Percentiles rank a stretch among this genome's conserved stretches.
Evolutionary conservation across 2,113 vertebrate genomes (phyloP).

Genomic region (Campylorhamphus procurvoides): DNA sequence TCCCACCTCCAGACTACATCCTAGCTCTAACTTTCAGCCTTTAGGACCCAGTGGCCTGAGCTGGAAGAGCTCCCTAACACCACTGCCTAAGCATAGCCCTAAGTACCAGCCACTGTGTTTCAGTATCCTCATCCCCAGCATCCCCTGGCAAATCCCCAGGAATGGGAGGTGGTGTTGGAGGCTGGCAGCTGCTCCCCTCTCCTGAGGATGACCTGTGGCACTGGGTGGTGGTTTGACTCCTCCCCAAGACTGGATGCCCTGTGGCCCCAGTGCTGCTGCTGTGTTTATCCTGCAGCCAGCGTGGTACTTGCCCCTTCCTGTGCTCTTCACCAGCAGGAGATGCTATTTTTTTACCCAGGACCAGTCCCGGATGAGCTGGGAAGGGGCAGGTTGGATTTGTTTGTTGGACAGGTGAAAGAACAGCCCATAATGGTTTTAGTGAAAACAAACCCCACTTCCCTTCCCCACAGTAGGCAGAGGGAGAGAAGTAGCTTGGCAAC

Average conservation of each 20-base stretch:
- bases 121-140: not conserved
- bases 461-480: not conserved
- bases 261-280: not conserved
- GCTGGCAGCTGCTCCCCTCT: not conserved
- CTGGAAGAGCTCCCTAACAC: not conserved
- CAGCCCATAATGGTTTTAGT: not conserved
- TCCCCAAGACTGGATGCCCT: not conserved
- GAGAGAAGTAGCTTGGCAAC: not conserved
- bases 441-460: not conserved
- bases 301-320: not conserved
- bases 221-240: not conserved
- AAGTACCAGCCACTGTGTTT: accelerated
- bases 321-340: not conserved
- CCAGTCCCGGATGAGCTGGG: not conserved
- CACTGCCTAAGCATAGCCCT: not conserved
- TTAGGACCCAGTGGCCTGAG: not conserved
- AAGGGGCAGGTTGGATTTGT: not conserved
- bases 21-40: not conserved
- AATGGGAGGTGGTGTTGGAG: not conserved
- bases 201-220: not conserved
- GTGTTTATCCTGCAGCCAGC: not conserved
- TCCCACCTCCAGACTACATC: not conserved
- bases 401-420: not conserved
- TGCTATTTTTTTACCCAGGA: not conserved
- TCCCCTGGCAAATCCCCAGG: not conserved